phyloP scores from a whole-genome alignment of 2,888 invertebrate species.

The Platypus cylindrus region DNA sequence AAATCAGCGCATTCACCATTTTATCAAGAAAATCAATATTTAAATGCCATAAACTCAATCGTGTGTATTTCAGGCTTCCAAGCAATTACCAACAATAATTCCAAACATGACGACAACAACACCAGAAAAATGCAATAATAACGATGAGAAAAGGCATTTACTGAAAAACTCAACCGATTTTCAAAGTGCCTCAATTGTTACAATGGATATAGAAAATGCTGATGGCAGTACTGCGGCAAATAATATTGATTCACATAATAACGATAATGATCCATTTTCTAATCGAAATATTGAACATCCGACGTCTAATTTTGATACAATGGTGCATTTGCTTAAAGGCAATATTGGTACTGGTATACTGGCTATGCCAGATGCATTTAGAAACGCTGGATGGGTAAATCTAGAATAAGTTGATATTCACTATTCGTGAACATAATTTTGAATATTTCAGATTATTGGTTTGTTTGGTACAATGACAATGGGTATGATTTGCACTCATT shows the following conservation, averaged over 20 bases:
- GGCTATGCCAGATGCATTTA: conserved; percentile 92
- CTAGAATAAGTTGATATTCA: background rate
- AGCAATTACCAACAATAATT: background rate
- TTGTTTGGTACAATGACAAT: conserved; percentile 68
- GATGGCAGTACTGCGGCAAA: conserved; percentile 8
- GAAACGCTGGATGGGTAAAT: conserved; percentile 66
- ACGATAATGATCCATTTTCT: conserved; percentile 44
- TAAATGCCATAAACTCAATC: too few relatives aligned
- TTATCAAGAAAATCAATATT: background rate
- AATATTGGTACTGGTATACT: conserved; percentile 78
- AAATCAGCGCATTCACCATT: background rate
- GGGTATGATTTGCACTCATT: conserved; percentile 83
- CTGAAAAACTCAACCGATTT: conserved; percentile 39
- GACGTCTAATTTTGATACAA: conserved; percentile 67
- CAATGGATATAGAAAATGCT: conserved; percentile 20
- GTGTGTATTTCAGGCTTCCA: conserved; percentile 1
- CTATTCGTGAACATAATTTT: background rate
- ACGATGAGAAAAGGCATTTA: conserved; percentile 58
- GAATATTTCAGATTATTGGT: conserved; percentile 50
- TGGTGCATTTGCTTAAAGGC: conserved; percentile 55
- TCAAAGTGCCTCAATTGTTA: conserved; percentile 22
- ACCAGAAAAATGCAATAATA: conserved; percentile 39
- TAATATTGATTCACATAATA: too few relatives aligned
- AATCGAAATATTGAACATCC: conserved; percentile 64
- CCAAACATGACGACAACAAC: too few relatives aligned